Evolutionary conservation across 2,797 vertebrate genomes (phyloP).

Genomic region (Cygnus olor): DNA sequence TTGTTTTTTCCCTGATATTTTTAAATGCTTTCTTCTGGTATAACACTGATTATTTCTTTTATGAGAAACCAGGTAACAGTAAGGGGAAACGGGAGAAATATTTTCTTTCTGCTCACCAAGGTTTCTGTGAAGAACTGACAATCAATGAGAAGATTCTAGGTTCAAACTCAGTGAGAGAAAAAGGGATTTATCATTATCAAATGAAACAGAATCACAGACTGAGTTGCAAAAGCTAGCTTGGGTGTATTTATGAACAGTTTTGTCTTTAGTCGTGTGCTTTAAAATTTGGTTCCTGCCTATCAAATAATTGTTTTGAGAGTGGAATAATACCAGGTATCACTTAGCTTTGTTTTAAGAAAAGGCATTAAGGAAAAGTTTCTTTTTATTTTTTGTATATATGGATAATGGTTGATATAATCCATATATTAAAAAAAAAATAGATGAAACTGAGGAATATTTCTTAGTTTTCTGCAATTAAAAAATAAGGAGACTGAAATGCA

Average conservation of each 20-base stretch:
- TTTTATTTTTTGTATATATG: background rate
- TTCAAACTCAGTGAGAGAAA: background rate
- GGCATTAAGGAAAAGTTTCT: background rate
- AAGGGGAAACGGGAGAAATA: background rate
- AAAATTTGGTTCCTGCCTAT: background rate
- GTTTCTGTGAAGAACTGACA: background rate
- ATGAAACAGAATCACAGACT: background rate
- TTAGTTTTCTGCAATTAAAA: background rate
- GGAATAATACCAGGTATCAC: background rate
- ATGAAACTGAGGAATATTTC: background rate
- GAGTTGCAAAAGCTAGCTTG: background rate
- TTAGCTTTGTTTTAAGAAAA: background rate
- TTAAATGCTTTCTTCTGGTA: background rate
- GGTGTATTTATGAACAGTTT: background rate
- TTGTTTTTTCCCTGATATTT: background rate
- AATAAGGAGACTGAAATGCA: background rate
- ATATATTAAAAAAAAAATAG: background rate
- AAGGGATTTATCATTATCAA: background rate
- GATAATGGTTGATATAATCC: background rate
- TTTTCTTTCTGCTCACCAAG: background rate
- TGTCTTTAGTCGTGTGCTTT: background rate
- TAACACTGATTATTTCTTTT: background rate
- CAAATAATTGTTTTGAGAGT: background rate
- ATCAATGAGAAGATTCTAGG: background rate
- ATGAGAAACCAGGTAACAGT: background rate